Conservation (phyloP, 2,113 vertebrate species). For the Electrona antarctica region DNA sequence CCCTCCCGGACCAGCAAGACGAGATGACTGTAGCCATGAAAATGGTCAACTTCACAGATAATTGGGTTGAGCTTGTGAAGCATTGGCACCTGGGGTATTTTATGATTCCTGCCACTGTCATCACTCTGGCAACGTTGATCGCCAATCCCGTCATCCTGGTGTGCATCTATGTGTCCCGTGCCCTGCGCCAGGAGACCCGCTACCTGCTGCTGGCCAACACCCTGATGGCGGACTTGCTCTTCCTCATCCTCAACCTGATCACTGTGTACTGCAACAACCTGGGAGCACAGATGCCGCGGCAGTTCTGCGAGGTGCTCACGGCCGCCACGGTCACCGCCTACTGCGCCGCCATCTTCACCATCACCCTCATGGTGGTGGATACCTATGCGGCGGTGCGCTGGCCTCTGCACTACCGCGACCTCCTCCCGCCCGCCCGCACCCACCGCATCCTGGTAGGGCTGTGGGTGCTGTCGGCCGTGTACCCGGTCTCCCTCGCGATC, state of each 20-base stretch:
- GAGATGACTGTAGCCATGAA: slow-evolving; percentile 18
- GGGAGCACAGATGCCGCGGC: slow-evolving; percentile 37
- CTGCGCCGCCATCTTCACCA: slow-evolving; percentile 76
- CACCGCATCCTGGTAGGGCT: slow-evolving; percentile 63
- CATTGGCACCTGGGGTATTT: slow-evolving; percentile 66
- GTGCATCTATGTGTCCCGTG: slow-evolving; percentile 70
- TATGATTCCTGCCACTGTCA: slow-evolving; percentile 69
- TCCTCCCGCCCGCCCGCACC: slow-evolving; percentile 64
- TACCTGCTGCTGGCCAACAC: slow-evolving; percentile 82
- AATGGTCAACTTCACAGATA: slow-evolving; percentile 49
- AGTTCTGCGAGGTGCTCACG: slow-evolving; percentile 72
- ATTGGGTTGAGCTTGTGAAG: slow-evolving; percentile 51
- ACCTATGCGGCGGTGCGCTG: slow-evolving; percentile 80
- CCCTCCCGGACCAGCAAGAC: not conserved
- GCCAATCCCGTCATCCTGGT: slow-evolving; percentile 73
- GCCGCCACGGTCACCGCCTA: slow-evolving; percentile 65
- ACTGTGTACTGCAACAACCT: slow-evolving; percentile 59
- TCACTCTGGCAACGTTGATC: slow-evolving; percentile 70
- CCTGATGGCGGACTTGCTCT: slow-evolving; percentile 77
- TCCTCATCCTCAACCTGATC: slow-evolving; percentile 74
- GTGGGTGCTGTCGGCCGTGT: slow-evolving; percentile 74
- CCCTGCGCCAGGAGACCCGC: slow-evolving; percentile 76
- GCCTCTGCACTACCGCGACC: slow-evolving; percentile 77
- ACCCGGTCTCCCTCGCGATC: slow-evolving; percentile 73
- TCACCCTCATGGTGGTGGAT: slow-evolving; percentile 81